Percentiles rank a stretch among this genome's conserved stretches.
Conservation (phyloP, 1,140 invertebrate genomes). For the Nephila pilipes region DNA sequence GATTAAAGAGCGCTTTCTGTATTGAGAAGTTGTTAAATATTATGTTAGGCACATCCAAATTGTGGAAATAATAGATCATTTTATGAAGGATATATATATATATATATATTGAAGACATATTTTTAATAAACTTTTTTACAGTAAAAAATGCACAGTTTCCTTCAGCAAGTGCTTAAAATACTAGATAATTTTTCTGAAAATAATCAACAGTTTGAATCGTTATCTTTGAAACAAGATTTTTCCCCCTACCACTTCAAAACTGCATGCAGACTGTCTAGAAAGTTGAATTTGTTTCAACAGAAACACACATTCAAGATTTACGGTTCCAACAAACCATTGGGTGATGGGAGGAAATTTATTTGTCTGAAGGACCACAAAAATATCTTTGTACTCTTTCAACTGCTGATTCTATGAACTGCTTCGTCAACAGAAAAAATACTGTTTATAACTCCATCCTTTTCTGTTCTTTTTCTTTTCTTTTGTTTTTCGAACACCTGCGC, state of each 20-base stretch:
- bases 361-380: constrained; percentile 3
- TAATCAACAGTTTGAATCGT: neutral
- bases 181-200: neutral
- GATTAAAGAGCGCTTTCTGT: no score
- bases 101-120: no score
- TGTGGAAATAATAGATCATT: no score
- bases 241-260: neutral
- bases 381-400: neutral
- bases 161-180: neutral
- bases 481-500: neutral
- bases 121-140: no score
- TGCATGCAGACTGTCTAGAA: neutral
- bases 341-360: neutral
- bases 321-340: neutral
- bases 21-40: no score
- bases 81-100: no score
- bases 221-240: neutral
- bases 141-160: no score
- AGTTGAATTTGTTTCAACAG: neutral
- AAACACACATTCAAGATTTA: constrained; percentile 16
- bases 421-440: neutral
- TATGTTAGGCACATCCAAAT: no score
- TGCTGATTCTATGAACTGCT: neutral
- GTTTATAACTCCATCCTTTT: neutral
- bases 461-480: neutral